Conservation (phyloP, 2,797 vertebrate species). For the Sebastes minor region DNA sequence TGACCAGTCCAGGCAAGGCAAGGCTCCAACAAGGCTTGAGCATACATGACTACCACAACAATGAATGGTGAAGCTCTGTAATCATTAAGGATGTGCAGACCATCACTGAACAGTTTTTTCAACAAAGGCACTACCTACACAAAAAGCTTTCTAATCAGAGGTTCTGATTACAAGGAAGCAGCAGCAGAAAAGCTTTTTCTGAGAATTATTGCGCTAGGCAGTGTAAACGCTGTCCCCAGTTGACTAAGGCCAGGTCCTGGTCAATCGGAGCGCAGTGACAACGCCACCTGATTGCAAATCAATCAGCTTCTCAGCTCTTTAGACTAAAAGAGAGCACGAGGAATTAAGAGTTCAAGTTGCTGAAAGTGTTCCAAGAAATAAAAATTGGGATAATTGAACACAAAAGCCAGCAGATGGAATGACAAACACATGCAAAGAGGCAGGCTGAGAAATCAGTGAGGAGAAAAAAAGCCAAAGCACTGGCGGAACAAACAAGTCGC, state of each 20-base stretch:
- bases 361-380: slow-evolving; percentile 9
- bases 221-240: not conserved
- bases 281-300: slow-evolving; percentile 32
- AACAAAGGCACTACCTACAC: not conserved
- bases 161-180: not conserved
- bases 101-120: not conserved
- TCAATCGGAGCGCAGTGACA: slow-evolving; percentile 29
- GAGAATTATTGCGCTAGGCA: not conserved
- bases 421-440: slow-evolving; percentile 37
- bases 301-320: slow-evolving; percentile 16
- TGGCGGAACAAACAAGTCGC: not conserved
- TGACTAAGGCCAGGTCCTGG: not conserved
- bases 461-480: slow-evolving; percentile 1
- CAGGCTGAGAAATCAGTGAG: not conserved
- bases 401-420: slow-evolving; percentile 28
- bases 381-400: slow-evolving; percentile 2
- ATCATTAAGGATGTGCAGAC: not conserved
- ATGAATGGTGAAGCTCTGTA: not conserved
- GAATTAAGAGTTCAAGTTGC: not conserved
- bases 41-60: not conserved
- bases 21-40: not conserved
- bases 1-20: not conserved
- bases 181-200: not conserved
- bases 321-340: not conserved
- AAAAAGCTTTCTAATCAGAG: not conserved